Conservation (phyloP, 2,797 vertebrate species). For the Lagorchestes hirsutus region DNA sequence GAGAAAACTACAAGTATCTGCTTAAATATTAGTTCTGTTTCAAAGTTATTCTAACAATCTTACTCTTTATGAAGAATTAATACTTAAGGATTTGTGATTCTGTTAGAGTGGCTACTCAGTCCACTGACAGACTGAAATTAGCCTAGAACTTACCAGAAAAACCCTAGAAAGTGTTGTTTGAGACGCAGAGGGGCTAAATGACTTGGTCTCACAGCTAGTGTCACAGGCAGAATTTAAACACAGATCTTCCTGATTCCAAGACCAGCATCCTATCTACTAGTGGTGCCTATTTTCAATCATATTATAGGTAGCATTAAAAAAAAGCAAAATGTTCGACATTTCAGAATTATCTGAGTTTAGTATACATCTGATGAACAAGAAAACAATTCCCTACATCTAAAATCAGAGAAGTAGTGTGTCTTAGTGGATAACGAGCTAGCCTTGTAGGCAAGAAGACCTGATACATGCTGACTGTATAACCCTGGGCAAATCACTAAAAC, state of each 20-base stretch:
- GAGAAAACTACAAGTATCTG: not conserved
- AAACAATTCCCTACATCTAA: not conserved
- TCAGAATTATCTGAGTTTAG: constrained; percentile 39
- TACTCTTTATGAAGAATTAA: not conserved
- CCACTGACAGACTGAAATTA: not conserved
- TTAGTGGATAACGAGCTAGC: not conserved
- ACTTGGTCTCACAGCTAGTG: not conserved
- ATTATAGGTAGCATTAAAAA: constrained; percentile 1
- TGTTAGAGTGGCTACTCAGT: not conserved
- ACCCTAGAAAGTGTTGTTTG: not conserved
- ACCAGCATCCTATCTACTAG: not conserved
- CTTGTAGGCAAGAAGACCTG: not conserved
- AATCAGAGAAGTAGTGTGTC: not conserved
- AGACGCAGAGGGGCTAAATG: not conserved
- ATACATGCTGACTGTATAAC: not conserved
- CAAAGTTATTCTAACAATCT: not conserved
- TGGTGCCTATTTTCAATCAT: not conserved
- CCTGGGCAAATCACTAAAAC: not conserved
- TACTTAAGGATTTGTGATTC: not conserved
- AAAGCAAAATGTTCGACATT: constrained; percentile 34
- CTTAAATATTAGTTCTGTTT: not conserved
- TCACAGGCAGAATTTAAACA: not conserved
- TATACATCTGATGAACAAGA: constrained; percentile 24
- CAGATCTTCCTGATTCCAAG: not conserved
- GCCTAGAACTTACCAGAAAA: not conserved